A percentile compares a stretch with the other conserved stretches of the same genome.
These are phyloP conservation scores for Pyrocoelia pectoralis DNA, from an alignment of 2,888 invertebrate genomes.

Conservation along the genomic window DNA sequence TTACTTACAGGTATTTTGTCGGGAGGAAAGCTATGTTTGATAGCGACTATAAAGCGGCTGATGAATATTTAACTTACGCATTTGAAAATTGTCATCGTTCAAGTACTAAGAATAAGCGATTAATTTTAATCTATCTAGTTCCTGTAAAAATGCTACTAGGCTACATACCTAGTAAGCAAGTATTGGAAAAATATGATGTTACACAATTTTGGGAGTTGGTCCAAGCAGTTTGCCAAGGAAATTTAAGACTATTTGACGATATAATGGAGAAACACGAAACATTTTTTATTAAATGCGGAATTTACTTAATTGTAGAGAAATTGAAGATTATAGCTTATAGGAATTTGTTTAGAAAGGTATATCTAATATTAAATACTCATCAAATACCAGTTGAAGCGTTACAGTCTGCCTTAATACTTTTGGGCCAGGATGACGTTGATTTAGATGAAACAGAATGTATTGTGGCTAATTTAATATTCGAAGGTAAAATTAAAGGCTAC, in stretches of 20 bases:
- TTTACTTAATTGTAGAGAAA: slow-evolving; percentile 96
- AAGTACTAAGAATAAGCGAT: slow-evolving; percentile 85
- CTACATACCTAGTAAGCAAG: slow-evolving; percentile 84
- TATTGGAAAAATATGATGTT: slow-evolving; percentile 90
- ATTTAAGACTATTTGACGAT: slow-evolving; percentile 82
- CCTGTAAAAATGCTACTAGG: slow-evolving; percentile 98
- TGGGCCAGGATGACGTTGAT: slow-evolving; percentile 86
- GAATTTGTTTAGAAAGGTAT: slow-evolving; percentile 94
- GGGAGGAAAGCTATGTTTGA: slow-evolving; percentile 99
- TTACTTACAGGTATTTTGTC: slow-evolving; percentile 97
- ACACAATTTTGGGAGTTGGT: slow-evolving; percentile 91
- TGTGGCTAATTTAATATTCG: slow-evolving; percentile 94
- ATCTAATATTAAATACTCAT: slow-evolving; percentile 78
- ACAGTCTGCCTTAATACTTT: slow-evolving; percentile 80
- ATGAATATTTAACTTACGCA: slow-evolving; percentile 91
- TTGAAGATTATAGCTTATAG: slow-evolving; percentile 94
- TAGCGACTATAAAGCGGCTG: slow-evolving; percentile 92
- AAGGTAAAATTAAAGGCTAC: slow-evolving; percentile 98
- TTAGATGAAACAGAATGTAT: slow-evolving; percentile 96
- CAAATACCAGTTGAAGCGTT: slow-evolving; percentile 89
- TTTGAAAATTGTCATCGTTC: slow-evolving; percentile 88
- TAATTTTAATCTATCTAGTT: slow-evolving; percentile 93
- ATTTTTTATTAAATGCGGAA: slow-evolving; percentile 96
- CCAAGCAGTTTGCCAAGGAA: slow-evolving; percentile 88
- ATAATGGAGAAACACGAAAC: slow-evolving; percentile 87